Conservation (phyloP, 1,140 invertebrate species). For the Papilio polytes region DNA sequence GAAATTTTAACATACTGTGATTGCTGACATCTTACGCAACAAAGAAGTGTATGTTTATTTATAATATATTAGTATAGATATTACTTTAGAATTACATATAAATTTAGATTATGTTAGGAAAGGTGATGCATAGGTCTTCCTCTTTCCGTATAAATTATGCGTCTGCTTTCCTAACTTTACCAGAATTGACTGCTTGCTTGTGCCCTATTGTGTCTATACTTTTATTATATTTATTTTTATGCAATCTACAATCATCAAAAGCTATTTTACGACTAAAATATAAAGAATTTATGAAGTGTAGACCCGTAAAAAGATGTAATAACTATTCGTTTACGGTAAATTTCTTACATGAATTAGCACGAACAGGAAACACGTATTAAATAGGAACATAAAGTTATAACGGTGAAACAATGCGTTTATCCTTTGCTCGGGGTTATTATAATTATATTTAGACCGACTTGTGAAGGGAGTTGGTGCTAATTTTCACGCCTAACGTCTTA, state of each 20-base stretch:
- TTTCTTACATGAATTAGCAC: conserved; percentile 14
- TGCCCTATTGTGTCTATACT: background rate
- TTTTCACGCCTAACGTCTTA: conserved; percentile 59
- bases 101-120: no score
- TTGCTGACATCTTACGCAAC: no score
- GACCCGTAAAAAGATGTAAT: conserved; percentile 5
- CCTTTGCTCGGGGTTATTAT: conserved; percentile 45
- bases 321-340: conserved; percentile 11
- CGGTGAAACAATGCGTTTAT: conserved; percentile 38
- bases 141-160: no score
- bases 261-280: background rate
- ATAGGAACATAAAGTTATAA: conserved; percentile 8
- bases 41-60: no score
- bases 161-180: background rate
- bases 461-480: conserved; percentile 36
- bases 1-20: no score
- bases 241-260: background rate
- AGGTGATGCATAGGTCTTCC: no score
- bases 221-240: no score
- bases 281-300: conserved; percentile 35
- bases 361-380: conserved; percentile 33
- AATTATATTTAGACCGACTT: conserved; percentile 61
- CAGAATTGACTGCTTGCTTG: background rate
- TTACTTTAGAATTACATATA: no score
- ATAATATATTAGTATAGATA: no score